phyloP scores from a whole-genome alignment of 2,797 vertebrate species.

The Chaetophractus vellerosus region DNA sequence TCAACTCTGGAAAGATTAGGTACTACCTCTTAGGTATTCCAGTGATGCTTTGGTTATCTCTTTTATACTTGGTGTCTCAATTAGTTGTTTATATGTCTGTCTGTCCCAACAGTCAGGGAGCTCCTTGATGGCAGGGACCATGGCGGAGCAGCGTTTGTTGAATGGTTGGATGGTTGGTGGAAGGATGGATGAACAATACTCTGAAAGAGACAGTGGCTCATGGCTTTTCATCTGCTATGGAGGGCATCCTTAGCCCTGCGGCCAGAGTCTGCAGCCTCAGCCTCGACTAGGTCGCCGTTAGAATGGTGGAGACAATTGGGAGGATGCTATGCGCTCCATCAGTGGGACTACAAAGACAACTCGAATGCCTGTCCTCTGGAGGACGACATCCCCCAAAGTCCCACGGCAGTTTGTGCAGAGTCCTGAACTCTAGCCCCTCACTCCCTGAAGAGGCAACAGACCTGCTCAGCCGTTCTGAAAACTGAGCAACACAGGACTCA shows the following conservation, averaged over 20 bases:
- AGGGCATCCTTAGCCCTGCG: background rate
- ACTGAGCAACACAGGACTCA: background rate
- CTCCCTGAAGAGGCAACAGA: background rate
- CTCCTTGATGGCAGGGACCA: background rate
- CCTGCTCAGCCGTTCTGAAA: background rate
- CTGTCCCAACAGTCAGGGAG: background rate
- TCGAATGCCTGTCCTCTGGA: background rate
- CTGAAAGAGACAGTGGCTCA: background rate
- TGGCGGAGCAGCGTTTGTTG: background rate
- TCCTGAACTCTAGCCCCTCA: background rate
- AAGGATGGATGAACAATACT: background rate
- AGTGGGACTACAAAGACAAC: background rate
- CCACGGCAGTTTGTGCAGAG: background rate
- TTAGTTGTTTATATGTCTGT: background rate
- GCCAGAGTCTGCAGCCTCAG: background rate
- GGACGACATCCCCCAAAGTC: background rate
- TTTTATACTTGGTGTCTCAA: background rate
- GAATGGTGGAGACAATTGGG: background rate
- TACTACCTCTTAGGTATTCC: background rate
- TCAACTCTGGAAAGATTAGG: background rate
- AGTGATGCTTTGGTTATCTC: background rate
- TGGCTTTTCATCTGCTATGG: background rate
- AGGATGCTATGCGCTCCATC: background rate
- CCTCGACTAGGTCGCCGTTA: background rate
- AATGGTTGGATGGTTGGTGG: background rate